phyloP scores from a whole-genome alignment of 2,797 vertebrate species.

The Centroberyx gerrardi region DNA sequence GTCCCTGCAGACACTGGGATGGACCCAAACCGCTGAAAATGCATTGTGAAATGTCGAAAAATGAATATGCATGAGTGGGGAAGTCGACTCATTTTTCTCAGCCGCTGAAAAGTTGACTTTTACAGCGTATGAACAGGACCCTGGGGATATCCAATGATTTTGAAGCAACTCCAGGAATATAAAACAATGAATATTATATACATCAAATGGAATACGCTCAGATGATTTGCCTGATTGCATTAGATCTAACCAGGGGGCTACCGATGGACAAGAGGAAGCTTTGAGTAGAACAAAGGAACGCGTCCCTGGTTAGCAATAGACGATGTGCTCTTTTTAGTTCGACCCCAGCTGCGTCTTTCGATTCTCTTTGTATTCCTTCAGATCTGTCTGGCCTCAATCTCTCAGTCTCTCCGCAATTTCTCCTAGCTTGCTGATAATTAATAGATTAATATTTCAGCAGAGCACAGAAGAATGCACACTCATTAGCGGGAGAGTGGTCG shows the following conservation, averaged over 20 bases:
- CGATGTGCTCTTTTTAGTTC: no score
- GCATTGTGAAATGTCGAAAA: constrained; percentile 57
- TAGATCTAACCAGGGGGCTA: no score
- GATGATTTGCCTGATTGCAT: no score
- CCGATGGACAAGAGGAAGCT: no score
- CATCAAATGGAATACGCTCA: no score
- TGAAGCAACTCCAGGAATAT: constrained; percentile 45
- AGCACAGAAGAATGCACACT: constrained; percentile 26
- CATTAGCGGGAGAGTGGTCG: constrained; percentile 11
- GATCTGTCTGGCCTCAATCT: constrained; percentile 69
- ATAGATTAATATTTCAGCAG: constrained; percentile 69
- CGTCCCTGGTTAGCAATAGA: no score
- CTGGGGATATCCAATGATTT: constrained; percentile 16
- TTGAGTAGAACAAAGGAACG: no score
- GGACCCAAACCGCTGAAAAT: constrained; percentile 14
- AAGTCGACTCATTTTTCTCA: constrained; percentile 49
- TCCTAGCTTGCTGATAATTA: constrained; percentile 66
- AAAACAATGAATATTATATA: constrained; percentile 33
- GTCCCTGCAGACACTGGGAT: constrained; percentile 17
- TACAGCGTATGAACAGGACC: constrained; percentile 22
- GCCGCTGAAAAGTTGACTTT: constrained; percentile 52
- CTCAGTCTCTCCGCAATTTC: constrained; percentile 24
- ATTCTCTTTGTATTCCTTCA: constrained; percentile 64
- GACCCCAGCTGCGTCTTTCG: constrained; percentile 46
- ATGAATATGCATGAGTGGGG: constrained; percentile 60